A percentile compares a stretch with the other conserved stretches of the same genome.
Evolutionary conservation across 2,888 invertebrate genomes (phyloP).

Genomic region (Coecobrya sp.): DNA sequence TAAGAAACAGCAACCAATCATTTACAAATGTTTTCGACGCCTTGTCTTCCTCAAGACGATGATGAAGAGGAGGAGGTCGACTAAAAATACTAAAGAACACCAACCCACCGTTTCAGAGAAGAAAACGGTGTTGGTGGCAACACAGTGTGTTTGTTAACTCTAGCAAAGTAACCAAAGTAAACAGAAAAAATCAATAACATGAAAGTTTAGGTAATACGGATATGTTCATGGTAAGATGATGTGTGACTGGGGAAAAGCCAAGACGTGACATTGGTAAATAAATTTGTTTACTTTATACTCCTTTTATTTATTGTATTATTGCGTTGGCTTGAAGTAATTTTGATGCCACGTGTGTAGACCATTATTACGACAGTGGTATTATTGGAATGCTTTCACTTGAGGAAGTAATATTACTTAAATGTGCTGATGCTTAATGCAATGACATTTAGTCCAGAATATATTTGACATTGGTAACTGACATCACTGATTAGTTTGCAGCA

Average conservation of each 20-base stretch:
- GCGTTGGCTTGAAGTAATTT: not conserved
- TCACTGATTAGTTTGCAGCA: too few relatives aligned
- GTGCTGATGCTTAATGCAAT: too few relatives aligned
- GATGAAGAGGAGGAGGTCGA: constrained; percentile 27
- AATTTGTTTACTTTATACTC: constrained; percentile 20
- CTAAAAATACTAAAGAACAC: constrained; percentile 20
- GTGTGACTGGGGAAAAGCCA: not conserved
- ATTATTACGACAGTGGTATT: not conserved
- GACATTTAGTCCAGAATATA: too few relatives aligned
- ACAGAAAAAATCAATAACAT: constrained; percentile 29
- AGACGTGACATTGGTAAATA: constrained; percentile 26
- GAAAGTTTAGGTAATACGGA: not conserved
- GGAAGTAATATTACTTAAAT: too few relatives aligned
- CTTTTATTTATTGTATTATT: not conserved
- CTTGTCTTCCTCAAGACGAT: constrained; percentile 67
- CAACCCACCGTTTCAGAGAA: not conserved
- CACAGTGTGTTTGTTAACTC: not conserved
- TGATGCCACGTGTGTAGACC: not conserved
- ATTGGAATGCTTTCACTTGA: too few relatives aligned
- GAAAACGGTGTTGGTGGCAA: not conserved
- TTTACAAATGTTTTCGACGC: constrained; percentile 76
- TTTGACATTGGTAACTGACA: too few relatives aligned
- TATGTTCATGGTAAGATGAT: not conserved
- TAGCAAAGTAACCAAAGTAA: constrained; percentile 3
- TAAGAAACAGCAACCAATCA: constrained; percentile 68